phyloP scores from a whole-genome alignment of 2,797 vertebrate genomes.

The Syngnathus rostellatus region DNA sequence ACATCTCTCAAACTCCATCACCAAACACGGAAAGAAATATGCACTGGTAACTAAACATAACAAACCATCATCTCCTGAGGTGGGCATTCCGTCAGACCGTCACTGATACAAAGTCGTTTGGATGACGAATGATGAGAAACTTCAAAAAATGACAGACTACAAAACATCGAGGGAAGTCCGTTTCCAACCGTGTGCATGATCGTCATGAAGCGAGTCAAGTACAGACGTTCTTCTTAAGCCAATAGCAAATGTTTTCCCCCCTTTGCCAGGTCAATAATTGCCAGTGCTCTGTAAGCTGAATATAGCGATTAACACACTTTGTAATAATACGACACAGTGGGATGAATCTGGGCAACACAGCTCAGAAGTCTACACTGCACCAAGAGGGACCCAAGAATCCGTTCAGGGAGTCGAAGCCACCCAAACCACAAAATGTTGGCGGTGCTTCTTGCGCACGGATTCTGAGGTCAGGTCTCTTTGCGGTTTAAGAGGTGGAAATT shows the following conservation, averaged over 20 bases:
- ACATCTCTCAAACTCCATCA: background rate
- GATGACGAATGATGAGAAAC: too few species aligned
- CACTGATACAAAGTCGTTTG: too few species aligned
- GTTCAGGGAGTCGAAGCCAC: slow-evolving; percentile 33
- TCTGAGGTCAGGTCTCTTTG: slow-evolving; percentile 1
- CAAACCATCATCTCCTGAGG: too few species aligned
- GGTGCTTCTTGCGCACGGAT: slow-evolving; percentile 32
- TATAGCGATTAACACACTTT: slow-evolving; percentile 19
- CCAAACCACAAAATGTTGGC: slow-evolving; percentile 41
- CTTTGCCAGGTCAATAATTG: background rate
- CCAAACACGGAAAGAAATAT: background rate
- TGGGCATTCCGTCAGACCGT: too few species aligned
- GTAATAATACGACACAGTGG: slow-evolving; percentile 49
- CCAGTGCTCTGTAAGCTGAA: slow-evolving; percentile 5
- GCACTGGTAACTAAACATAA: background rate
- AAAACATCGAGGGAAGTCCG: too few species aligned
- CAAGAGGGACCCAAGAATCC: slow-evolving; percentile 24
- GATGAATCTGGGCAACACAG: slow-evolving; percentile 45
- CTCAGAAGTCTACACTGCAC: slow-evolving; percentile 44
- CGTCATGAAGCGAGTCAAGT: too few species aligned
- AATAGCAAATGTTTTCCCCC: background rate
- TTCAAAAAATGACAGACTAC: too few species aligned
- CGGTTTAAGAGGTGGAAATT: slow-evolving; percentile 56
- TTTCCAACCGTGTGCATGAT: too few species aligned
- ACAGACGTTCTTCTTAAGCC: background rate